Evolutionary conservation across 1,140 invertebrate species (phyloP), one percentile per base, ranked within the genome.

Genomic region (Calephelis nemesis): DNA sequence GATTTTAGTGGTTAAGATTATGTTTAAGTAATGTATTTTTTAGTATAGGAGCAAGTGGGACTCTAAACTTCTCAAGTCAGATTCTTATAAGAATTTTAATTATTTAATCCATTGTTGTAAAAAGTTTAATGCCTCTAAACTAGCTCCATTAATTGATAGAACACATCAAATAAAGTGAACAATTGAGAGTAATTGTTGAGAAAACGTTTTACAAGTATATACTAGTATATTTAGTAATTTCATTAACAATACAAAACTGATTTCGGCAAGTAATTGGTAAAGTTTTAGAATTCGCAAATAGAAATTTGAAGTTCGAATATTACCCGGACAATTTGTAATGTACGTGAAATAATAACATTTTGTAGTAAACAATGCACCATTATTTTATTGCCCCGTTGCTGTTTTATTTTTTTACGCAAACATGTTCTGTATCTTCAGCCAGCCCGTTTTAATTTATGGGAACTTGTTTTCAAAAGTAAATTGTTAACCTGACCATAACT

Each of bases 121-220:
- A 52, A 19, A 13, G 15, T 52, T 52, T 52, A 52, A 52, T 52
- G 13, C 7, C 9, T 52, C 15, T 7, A 19, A 52, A 52, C 15
- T 8, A 52, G 50, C 50, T 52, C 6, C 71, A 75, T 72, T 86
- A 88, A 87, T 87, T 85, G 81, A 79, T 70, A 67, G 74, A 78
- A 76, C 68, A 79, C 78, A 81, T 76, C 66, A 74, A 78, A 82
- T 82, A 75, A 83, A 77, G 64, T 68, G 71, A 67, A 67, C 80
- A 88, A 87, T 88, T 85, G 83, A 78, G 68, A 77, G 83, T 82
- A 85, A 85, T 85, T 84, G 81, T 78, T 70, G 72, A 76, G 84
- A 79, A 85, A 88, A 79, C 78, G 79, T 78, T 82, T 77, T 81
- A 72, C 74, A 82, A 78, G 76, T 54, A 54, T 7, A 6, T 8